These are phyloP conservation scores for Eidolon helvum DNA, from an alignment of 2,113 vertebrate genomes.

Conservation along the genomic window DNA sequence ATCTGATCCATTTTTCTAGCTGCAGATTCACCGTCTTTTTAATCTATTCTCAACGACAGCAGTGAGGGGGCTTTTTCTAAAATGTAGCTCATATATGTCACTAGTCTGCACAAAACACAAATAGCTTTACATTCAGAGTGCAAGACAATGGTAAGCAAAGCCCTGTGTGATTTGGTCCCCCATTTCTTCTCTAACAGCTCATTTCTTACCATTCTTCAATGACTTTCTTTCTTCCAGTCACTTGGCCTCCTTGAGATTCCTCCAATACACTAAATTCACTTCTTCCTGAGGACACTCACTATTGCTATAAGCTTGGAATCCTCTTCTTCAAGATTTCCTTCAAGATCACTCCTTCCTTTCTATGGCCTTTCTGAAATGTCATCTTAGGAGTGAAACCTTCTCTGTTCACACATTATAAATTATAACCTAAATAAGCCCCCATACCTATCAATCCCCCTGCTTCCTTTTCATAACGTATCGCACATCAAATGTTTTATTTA, in stretches of 20 bases:
- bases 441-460: background rate
- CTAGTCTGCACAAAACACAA: background rate
- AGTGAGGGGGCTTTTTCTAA: background rate
- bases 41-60: background rate
- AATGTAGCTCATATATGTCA: background rate
- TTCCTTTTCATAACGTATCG: background rate
- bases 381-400: background rate
- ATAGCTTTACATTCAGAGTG: background rate
- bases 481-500: background rate
- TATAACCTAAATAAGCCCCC: fast-evolving
- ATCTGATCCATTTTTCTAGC: background rate
- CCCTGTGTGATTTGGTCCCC: background rate
- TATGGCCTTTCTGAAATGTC: background rate
- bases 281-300: background rate
- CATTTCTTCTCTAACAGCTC: background rate
- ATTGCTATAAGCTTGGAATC: background rate
- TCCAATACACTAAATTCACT: background rate
- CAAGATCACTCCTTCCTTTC: background rate
- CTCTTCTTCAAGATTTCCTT: background rate
- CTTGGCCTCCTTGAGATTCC: background rate
- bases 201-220: background rate
- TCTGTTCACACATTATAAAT: background rate
- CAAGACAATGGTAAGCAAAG: background rate
- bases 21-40: background rate
- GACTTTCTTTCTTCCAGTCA: background rate